Evolutionary conservation across 2,888 invertebrate species (phyloP), one percentile per base, ranked within the genome.

Genomic region (Strigamia crassipes): DNA sequence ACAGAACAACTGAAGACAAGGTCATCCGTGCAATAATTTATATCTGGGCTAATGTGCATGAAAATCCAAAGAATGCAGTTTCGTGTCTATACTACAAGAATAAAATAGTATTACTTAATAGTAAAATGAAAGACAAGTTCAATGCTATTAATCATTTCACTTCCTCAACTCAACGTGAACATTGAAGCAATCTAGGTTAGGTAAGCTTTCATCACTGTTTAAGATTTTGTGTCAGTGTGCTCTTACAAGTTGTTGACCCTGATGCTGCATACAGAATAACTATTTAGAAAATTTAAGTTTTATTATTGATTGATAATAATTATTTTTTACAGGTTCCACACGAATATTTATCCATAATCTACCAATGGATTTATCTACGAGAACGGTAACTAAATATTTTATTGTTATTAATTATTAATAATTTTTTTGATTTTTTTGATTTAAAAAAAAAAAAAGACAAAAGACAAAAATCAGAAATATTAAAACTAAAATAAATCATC

Each of bases 141-240:
- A 73, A 73, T 31, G 31, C 73, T 31, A 73, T 73, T 73, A 73
- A 73, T 73, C 73, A 73, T 73, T 73, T 73, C 73, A 73, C 73
- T 73, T 73, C 73, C 73, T 73, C 31, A 73, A 73, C 10, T 73
- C 31, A 73, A 73, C 10, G 61, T 18, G 61, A 61, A 61, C 61
- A 61, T n/a, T 15, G 46, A 38, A 46, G 61, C 21, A 31, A 73
- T 73, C 1, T 73, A 73, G 31, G 31, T 73, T 31, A 73, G 27
- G 73, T 73, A 31, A 73, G 73, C 73, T 73, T 73, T 73, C 73
- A 73, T 73, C 73, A 31, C 73, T 21, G 12, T 13, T 15, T 8
- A 73, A 12, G n/a, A 31, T 73, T 31, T 23, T 73, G 31, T 73
- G 73, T 73, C 73, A 73, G 73, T 73, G 73, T 73, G 31, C 73